Base-by-base conservation (phyloP, 2,888 invertebrate species). In the Aspidapion aeneum region DNA sequence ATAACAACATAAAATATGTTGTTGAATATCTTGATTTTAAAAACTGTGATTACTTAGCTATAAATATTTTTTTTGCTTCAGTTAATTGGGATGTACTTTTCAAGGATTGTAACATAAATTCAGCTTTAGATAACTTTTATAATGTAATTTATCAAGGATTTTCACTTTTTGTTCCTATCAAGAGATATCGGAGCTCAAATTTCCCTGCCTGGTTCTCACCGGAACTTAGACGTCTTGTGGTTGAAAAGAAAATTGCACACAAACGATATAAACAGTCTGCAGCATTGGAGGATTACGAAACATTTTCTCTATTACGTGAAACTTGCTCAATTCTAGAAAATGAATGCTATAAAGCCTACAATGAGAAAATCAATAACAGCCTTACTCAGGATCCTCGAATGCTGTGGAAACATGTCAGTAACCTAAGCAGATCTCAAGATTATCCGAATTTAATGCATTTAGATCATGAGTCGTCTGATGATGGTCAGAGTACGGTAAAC, bases 291-390 rank as follows among this genome's bases (percentile, higher is more conserved):
- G 52, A 52, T 19, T 52, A 18, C 17, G n/a, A 52, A 52, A 52
- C 52, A 9, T 52, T 52, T 52, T 9, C 5, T 52, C 52, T 52
- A 52, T 52, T 52, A 52, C 52, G 52, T 52, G 52, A 52, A 52
- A 52, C 7, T 9, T 52, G 17, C 52, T 52, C 52, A 52, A 52
- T 52, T 17, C n/a, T 52, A n/a, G 5, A 52, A 17, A 52, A 52
- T 52, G 5, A 52, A 52, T n/a, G n/a, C n/a, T n/a, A n/a, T 52
- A 52, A 52, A 52, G 52, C 52, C 19, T 52, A 52, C 52, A 52
- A 52, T 52, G 52, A 52, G 7, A 52, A 52, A 9, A 52, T 52
- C 52, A 5, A 12, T 12, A 35, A 35, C 35, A 52, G 19, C 52
- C 52, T 18, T 9, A n/a, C 52, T 52, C 52, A 17, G 52, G 52